A percentile compares a stretch with the other conserved stretches of the same genome.
Conservation (phyloP, 2,797 vertebrate genomes). For the Gallinago nigripennis region DNA sequence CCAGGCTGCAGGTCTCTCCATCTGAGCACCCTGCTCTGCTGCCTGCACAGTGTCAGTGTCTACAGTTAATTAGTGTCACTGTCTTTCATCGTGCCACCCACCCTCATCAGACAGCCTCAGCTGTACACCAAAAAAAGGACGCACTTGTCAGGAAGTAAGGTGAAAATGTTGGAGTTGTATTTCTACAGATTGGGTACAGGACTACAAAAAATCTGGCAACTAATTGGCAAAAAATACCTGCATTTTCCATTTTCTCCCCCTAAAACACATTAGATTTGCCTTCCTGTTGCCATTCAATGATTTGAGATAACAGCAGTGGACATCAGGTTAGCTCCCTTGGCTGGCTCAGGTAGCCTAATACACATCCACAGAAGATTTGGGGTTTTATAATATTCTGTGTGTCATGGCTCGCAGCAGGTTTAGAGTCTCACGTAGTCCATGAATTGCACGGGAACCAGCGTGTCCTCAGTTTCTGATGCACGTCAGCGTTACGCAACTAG, state of each 20-base stretch:
- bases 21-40: neutral
- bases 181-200: neutral
- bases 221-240: neutral
- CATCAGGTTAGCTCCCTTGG: neutral
- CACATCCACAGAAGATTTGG: neutral
- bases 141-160: neutral
- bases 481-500: neutral
- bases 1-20: neutral
- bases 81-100: neutral
- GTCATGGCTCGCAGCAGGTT: neutral
- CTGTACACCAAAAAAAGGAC: neutral
- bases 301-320: neutral
- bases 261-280: neutral
- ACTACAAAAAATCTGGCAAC: neutral
- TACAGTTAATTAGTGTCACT: neutral
- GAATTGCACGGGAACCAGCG: neutral
- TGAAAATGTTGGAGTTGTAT: neutral
- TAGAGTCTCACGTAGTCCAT: neutral
- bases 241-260: neutral
- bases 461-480: neutral
- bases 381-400: neutral
- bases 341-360: neutral
- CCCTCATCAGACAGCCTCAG: neutral
- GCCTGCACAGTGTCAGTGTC: neutral
- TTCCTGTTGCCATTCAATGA: neutral